These are phyloP conservation scores for Agrypnia vestita DNA, from an alignment of 1,140 invertebrate genomes.

Conservation along the genomic window DNA sequence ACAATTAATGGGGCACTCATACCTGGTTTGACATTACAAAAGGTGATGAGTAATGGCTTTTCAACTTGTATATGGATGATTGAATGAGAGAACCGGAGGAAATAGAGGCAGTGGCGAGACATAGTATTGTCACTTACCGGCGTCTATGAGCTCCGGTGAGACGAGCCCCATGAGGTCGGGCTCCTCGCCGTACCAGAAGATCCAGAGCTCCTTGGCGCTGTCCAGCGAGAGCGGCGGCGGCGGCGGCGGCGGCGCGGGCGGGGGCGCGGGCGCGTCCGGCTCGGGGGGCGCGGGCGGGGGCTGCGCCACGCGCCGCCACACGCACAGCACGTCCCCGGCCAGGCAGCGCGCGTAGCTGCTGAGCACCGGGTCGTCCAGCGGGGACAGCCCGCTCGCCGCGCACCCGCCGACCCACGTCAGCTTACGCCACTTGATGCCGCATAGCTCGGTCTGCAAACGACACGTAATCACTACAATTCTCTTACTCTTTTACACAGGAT, in stretches of 20 bases:
- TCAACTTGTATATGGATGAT: too few relatives aligned
- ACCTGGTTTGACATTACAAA: too few relatives aligned
- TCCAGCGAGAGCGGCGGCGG: slow-evolving; percentile 81
- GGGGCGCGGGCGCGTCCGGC: slow-evolving; percentile 74
- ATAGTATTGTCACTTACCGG: slow-evolving; percentile 76
- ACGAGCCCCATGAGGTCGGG: slow-evolving; percentile 90
- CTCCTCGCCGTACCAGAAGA: slow-evolving; percentile 99
- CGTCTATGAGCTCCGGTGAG: slow-evolving; percentile 83
- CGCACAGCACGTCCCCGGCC: slow-evolving; percentile 94
- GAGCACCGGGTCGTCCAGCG: slow-evolving; percentile 94
- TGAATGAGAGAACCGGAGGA: too few relatives aligned
- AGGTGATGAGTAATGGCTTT: too few relatives aligned
- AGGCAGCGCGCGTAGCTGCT: slow-evolving; percentile 94
- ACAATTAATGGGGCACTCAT: too few relatives aligned
- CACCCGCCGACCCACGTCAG: slow-evolving; percentile 83
- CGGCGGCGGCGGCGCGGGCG: slow-evolving; percentile 72
- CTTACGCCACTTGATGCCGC: slow-evolving; percentile 99
- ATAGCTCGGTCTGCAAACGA: slow-evolving; percentile 91
- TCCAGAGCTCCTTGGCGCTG: slow-evolving; percentile 96
- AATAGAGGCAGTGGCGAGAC: too few relatives aligned
- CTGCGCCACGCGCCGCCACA: slow-evolving; percentile 89
- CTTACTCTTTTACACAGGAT: too few relatives aligned
- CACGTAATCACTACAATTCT: too few relatives aligned
- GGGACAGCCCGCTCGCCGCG: slow-evolving; percentile 74
- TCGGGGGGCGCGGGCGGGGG: slow-evolving; percentile 74